These are phyloP conservation scores for Copsychus sechellarum DNA, from an alignment of 2,113 vertebrate genomes.

Conservation along the genomic window DNA sequence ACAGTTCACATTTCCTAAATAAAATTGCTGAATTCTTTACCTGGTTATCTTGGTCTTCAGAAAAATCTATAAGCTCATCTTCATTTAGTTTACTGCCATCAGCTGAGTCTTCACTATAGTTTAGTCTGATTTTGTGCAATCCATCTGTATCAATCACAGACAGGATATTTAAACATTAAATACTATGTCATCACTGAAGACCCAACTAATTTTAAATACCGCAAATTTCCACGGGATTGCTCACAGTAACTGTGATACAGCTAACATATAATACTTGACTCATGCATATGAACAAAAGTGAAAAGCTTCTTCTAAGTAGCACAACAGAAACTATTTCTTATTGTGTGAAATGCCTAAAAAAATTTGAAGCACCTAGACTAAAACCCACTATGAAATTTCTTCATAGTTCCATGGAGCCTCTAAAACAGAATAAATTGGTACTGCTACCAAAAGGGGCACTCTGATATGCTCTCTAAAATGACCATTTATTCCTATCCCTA, in stretches of 20 bases:
- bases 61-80: constrained; percentile 86
- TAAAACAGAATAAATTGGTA: neutral
- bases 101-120: constrained; percentile 80
- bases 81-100: constrained; percentile 77
- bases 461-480: neutral
- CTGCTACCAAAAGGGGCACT: neutral
- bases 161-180: constrained; percentile 31
- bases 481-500: neutral
- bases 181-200: neutral
- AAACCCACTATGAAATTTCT: neutral
- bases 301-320: neutral
- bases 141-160: constrained; percentile 79
- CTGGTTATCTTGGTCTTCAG: constrained; percentile 93
- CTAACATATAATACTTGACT: neutral
- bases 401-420: neutral
- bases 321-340: neutral
- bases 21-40: constrained; percentile 64
- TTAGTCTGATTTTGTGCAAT: constrained; percentile 89
- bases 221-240: neutral
- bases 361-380: neutral
- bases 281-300: neutral
- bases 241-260: neutral
- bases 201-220: neutral
- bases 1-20: neutral
- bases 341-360: neutral